Percentiles rank a stretch among this genome's conserved stretches.
phyloP scores from a whole-genome alignment of 2,113 vertebrate species.

The Elgaria multicarinata region DNA sequence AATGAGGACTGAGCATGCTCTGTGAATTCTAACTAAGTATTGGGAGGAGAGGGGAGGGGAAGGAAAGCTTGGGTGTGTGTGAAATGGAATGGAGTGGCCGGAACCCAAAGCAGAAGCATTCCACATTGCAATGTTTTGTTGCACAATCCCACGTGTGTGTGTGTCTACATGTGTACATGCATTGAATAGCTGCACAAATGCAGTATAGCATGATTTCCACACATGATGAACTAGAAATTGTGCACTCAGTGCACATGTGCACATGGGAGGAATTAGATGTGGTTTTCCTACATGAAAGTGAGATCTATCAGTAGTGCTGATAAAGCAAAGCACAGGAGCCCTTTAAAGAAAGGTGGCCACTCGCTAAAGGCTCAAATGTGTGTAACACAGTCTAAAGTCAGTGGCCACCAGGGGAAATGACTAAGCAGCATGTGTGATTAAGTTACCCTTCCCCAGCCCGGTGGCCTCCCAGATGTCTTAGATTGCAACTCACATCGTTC shows the following conservation, averaged over 20 bases:
- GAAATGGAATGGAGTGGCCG: not conserved
- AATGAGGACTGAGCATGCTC: too few relatives aligned
- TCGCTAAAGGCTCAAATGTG: not conserved
- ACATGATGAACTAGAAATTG: not conserved
- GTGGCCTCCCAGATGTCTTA: too few relatives aligned
- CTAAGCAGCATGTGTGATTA: too few relatives aligned
- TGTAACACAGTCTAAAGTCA: not conserved
- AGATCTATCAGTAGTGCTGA: not conserved
- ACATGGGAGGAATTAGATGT: not conserved
- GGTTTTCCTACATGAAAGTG: not conserved
- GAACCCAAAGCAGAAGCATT: too few relatives aligned
- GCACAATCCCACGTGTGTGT: not conserved
- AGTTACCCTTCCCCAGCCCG: too few relatives aligned
- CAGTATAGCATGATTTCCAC: too few relatives aligned
- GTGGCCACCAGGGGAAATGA: not conserved
- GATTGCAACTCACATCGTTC: too few relatives aligned
- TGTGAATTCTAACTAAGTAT: too few relatives aligned
- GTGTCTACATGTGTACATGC: not conserved
- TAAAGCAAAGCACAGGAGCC: not conserved
- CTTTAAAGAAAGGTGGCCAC: not conserved
- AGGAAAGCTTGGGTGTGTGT: not conserved
- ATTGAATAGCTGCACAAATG: too few relatives aligned
- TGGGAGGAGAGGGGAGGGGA: not conserved
- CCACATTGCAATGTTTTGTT: not conserved
- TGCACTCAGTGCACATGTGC: not conserved